These are phyloP conservation scores for Rhabdornis inornatus DNA, from an alignment of 2,113 vertebrate species.

Conservation along the genomic window DNA sequence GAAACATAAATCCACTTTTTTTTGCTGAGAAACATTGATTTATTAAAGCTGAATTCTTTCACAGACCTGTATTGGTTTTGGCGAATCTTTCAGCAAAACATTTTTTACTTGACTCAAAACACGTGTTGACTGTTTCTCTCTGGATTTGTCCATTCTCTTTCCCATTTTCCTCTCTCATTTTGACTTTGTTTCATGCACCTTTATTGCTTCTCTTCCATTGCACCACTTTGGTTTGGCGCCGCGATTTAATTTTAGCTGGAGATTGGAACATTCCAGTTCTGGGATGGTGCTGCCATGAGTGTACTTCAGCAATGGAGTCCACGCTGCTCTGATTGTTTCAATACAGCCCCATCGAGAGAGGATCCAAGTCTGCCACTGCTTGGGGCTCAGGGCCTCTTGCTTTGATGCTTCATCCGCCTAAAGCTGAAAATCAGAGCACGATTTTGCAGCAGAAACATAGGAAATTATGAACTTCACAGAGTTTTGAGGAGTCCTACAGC, in stretches of 20 bases:
- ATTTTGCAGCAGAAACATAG: neutral
- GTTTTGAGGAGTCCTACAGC: neutral
- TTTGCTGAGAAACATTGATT: neutral
- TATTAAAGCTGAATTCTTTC: neutral
- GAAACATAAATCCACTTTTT: neutral
- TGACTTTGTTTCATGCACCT: neutral
- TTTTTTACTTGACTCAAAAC: slow-evolving; percentile 28
- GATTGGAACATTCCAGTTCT: neutral
- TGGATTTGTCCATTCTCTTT: neutral
- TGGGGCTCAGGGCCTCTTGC: neutral
- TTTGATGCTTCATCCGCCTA: neutral
- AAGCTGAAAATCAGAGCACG: neutral
- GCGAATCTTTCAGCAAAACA: neutral
- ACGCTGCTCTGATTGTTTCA: neutral
- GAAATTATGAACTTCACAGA: neutral
- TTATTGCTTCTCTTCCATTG: neutral
- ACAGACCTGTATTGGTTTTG: slow-evolving; percentile 21
- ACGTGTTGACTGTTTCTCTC: neutral
- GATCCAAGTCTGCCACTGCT: neutral
- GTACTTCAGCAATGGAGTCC: neutral
- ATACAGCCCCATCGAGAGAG: neutral
- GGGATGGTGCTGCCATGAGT: neutral
- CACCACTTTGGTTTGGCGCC: neutral
- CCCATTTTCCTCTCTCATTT: neutral
- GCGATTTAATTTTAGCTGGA: neutral